Evolutionary conservation across 2,113 vertebrate species (phyloP).

Genomic region (Semicossyphus pulcher): DNA sequence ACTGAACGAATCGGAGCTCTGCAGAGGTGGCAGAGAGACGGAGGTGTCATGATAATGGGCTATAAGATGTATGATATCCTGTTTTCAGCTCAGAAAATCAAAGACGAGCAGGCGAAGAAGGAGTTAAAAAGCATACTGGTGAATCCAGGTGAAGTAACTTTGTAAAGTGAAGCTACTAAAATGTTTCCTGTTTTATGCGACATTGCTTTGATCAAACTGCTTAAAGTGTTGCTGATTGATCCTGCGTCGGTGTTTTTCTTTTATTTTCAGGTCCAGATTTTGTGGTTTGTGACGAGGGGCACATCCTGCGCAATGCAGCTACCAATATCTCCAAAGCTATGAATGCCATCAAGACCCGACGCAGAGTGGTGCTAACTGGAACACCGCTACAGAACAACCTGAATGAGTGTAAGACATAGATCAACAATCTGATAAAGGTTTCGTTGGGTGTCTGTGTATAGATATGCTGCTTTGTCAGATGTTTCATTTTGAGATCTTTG

Average conservation of each 20-base stretch:
- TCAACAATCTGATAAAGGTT: no score
- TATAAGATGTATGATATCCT: slow-evolving; percentile 95
- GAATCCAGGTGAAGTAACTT: slow-evolving; percentile 87
- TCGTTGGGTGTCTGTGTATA: no score
- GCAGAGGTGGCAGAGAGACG: slow-evolving; percentile 89
- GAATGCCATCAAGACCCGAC: slow-evolving; percentile 90
- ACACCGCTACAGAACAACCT: slow-evolving; percentile 98
- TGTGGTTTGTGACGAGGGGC: slow-evolving; percentile 97
- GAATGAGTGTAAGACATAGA: slow-evolving; percentile 94
- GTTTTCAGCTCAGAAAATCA: slow-evolving; percentile 85
- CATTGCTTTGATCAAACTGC: no score
- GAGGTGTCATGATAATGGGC: slow-evolving; percentile 94
- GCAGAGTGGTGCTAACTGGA: slow-evolving; percentile 94
- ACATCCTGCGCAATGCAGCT: slow-evolving; percentile 92
- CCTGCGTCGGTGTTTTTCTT: no score
- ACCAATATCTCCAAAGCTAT: slow-evolving; percentile 93
- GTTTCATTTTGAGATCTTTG: no score
- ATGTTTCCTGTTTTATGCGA: no score
- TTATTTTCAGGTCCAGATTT: slow-evolving; percentile 90
- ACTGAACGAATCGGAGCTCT: slow-evolving; percentile 87
- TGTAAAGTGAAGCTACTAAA: no score
- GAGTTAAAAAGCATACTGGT: slow-evolving; percentile 88
- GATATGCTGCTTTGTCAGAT: no score
- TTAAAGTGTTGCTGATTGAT: no score
- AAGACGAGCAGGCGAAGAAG: slow-evolving; percentile 84